Percentiles rank a stretch among this genome's conserved stretches.
Evolutionary conservation across 2,113 vertebrate species (phyloP).

Genomic region (Blennius ocellaris): DNA sequence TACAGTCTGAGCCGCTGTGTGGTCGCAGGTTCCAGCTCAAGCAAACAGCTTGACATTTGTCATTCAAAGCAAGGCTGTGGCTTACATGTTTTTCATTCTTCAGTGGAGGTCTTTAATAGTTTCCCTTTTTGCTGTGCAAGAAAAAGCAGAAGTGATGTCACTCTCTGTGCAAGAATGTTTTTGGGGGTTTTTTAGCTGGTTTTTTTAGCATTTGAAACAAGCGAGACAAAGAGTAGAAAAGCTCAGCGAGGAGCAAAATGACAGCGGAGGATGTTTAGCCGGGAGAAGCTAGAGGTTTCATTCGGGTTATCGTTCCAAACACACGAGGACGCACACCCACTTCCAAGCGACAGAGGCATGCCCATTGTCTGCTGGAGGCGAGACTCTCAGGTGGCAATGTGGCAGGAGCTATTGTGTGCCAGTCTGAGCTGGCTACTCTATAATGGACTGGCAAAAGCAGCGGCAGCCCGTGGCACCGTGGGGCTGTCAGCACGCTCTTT

Average conservation of each 20-base stretch:
- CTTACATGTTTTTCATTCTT: slow-evolving; percentile 1
- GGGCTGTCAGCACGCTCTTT: slow-evolving; percentile 46
- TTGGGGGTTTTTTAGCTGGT: too few relatives aligned
- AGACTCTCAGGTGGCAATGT: slow-evolving; percentile 42
- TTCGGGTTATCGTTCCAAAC: slow-evolving; percentile 44
- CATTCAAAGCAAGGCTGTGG: slow-evolving; percentile 6
- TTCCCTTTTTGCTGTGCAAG: not conserved
- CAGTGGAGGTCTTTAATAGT: slow-evolving; percentile 13
- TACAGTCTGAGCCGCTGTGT: not conserved
- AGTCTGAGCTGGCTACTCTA: slow-evolving; percentile 45
- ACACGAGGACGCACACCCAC: slow-evolving; percentile 36
- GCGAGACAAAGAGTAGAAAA: slow-evolving; percentile 8
- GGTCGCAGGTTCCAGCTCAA: slow-evolving; percentile 2
- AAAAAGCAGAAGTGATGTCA: slow-evolving; percentile 18
- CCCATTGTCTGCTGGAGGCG: slow-evolving; percentile 54
- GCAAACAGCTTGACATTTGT: slow-evolving; percentile 28
- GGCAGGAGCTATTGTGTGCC: slow-evolving; percentile 65
- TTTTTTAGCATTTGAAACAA: slow-evolving; percentile 34
- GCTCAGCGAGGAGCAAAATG: slow-evolving; percentile 4
- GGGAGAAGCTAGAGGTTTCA: slow-evolving; percentile 35
- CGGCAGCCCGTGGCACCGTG: slow-evolving; percentile 41
- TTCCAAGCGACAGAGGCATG: slow-evolving; percentile 9
- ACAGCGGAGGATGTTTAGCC: not conserved
- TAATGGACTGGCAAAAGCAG: slow-evolving; percentile 55
- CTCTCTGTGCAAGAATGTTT: slow-evolving; percentile 21